These are phyloP conservation scores for Frieseomelitta varia DNA, from an alignment of 1,140 invertebrate genomes.

Conservation along the genomic window DNA sequence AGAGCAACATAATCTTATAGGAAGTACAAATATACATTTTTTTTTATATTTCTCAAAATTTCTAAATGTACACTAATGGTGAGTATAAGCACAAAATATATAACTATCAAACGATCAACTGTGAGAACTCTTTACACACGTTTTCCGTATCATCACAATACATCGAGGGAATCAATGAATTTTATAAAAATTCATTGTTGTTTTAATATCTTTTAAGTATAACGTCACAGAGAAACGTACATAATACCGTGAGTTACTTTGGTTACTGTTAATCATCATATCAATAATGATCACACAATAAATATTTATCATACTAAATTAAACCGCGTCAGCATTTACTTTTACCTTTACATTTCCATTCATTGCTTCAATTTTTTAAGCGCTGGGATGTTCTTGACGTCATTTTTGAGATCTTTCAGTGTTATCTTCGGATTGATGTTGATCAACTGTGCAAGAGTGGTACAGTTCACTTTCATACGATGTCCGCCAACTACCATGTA, in stretches of 20 bases:
- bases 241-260: conserved; percentile 25
- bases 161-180: not conserved
- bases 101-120: conserved; percentile 2
- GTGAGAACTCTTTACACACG: not conserved
- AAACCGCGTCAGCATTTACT: not conserved
- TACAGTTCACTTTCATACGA: conserved; percentile 75
- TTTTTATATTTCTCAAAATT: not conserved
- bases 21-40: not conserved
- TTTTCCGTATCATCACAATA: not conserved
- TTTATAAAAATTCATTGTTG: conserved; percentile 37
- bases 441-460: conserved; percentile 71
- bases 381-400: not conserved
- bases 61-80: not conserved
- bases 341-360: not conserved
- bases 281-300: not conserved
- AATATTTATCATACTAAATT: not conserved
- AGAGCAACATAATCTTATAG: not conserved
- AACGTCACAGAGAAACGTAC: conserved; percentile 1
- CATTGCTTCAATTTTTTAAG: conserved; percentile 41
- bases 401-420: conserved; percentile 60
- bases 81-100: conserved; percentile 5
- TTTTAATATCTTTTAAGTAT: not conserved
- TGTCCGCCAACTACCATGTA: conserved; percentile 75
- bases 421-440: conserved; percentile 74
- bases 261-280: not conserved